These are phyloP conservation scores for Iphiclides podalirius DNA, from an alignment of 2,888 invertebrate species.

Conservation along the genomic window DNA sequence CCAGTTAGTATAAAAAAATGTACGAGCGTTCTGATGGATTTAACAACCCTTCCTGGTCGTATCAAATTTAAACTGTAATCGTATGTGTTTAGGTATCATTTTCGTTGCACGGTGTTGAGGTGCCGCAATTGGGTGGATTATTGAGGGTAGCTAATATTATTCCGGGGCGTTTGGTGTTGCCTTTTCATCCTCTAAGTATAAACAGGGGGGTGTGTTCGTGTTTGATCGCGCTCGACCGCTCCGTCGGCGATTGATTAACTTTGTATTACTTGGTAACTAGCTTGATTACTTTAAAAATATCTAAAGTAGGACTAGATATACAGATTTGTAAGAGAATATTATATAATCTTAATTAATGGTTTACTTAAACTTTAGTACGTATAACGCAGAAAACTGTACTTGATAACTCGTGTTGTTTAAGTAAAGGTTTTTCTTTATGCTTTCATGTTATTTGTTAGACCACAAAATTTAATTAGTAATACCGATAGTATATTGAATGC, in stretches of 20 bases:
- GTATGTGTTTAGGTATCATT: constrained; percentile 41
- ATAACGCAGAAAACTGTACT: too few relatives aligned
- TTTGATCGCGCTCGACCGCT: constrained; percentile 67
- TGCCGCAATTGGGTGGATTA: constrained; percentile 66
- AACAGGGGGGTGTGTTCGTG: constrained; percentile 75
- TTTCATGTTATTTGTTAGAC: too few relatives aligned
- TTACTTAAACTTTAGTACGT: too few relatives aligned
- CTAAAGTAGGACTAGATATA: too few relatives aligned
- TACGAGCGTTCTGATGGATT: constrained; percentile 35
- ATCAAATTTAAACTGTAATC: constrained; percentile 42
- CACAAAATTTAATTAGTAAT: too few relatives aligned
- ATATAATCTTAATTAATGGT: too few relatives aligned
- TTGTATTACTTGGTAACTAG: constrained; percentile 46
- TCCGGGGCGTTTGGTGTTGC: constrained; percentile 78
- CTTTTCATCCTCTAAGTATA: constrained; percentile 79
- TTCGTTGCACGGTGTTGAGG: constrained; percentile 34
- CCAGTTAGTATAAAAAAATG: constrained; percentile 74
- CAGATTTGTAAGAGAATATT: constrained; percentile 1
- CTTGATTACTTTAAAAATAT: constrained; percentile 31
- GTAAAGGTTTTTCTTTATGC: too few relatives aligned
- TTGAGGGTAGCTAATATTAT: constrained; percentile 80
- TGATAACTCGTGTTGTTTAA: too few relatives aligned
- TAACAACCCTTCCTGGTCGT: constrained; percentile 27
- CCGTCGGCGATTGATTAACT: constrained; percentile 69
- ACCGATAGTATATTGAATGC: too few relatives aligned